phyloP scores from a whole-genome alignment of 92 coral and sea anemone species.

The Zoanthus solanderi region DNA sequence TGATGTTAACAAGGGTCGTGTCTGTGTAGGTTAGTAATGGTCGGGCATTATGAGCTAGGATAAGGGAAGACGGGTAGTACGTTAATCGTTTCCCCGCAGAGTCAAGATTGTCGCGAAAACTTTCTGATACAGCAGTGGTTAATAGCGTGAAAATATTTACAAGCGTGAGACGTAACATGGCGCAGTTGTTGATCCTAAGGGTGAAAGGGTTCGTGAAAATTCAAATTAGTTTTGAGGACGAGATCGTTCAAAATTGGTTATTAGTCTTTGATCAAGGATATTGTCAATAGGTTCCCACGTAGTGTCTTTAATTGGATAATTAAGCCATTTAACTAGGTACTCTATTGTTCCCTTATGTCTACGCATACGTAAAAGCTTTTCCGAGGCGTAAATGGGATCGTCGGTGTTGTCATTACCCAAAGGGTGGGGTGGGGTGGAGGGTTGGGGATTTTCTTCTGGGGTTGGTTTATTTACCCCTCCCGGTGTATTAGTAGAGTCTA shows the following conservation, averaged over 20 bases:
- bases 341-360: slow-evolving; percentile 9
- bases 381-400: not conserved
- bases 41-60: slow-evolving; percentile 20
- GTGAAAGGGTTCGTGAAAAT: not conserved
- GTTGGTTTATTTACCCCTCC: not conserved
- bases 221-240: not conserved
- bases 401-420: not conserved
- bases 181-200: not conserved
- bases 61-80: slow-evolving; percentile 18
- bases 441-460: slow-evolving; percentile 1
- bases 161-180: not conserved
- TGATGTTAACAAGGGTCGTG: not conserved
- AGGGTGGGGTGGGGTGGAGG: not conserved
- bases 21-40: not conserved
- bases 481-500: not conserved
- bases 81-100: slow-evolving; percentile 22
- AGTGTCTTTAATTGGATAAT: not conserved
- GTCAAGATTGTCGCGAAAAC: slow-evolving; percentile 1
- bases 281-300: slow-evolving; percentile 60
- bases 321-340: slow-evolving; percentile 48
- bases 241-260: not conserved
- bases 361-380: slow-evolving; percentile 9
- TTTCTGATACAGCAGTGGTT: not conserved
- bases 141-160: not conserved
- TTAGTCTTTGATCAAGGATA: slow-evolving; percentile 31